Percentiles rank a stretch among this genome's conserved stretches.
Conservation (phyloP, 1,140 invertebrate species). For the Rhagoletis zephyria region DNA sequence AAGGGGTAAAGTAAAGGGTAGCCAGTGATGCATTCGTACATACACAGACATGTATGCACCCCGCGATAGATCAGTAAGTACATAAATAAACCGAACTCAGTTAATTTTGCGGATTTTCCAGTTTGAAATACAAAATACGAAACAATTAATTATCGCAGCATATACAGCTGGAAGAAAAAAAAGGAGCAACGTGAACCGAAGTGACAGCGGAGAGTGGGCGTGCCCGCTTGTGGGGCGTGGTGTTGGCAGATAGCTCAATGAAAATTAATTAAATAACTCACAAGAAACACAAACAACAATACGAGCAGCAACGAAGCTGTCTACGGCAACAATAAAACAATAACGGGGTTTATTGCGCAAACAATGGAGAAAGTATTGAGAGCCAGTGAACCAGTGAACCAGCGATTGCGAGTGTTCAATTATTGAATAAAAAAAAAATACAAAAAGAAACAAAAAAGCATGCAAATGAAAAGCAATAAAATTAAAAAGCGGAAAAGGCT, state of each 20-base stretch:
- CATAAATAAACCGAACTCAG: neutral
- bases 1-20: neutral
- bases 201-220: neutral
- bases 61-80: neutral
- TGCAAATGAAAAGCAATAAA: constrained; percentile 23
- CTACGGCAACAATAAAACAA: too few relatives aligned
- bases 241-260: neutral
- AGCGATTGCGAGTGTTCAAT: constrained; percentile 8
- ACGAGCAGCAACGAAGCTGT: neutral
- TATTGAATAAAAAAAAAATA: neutral
- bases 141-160: constrained; percentile 13
- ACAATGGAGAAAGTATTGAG: neutral
- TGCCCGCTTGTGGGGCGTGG: neutral
- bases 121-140: neutral
- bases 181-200: neutral
- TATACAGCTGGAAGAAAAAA: neutral
- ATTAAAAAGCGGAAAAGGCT: constrained; percentile 1
- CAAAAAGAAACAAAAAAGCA: neutral
- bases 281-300: constrained; percentile 3
- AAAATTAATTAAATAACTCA: constrained; percentile 48
- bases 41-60: neutral
- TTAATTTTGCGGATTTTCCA: neutral
- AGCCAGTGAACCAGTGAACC: neutral
- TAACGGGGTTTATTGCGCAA: neutral
- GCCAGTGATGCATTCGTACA: neutral